Evolutionary conservation across 2,888 invertebrate species (phyloP).

Genomic region (Cheilosia grossa): DNA sequence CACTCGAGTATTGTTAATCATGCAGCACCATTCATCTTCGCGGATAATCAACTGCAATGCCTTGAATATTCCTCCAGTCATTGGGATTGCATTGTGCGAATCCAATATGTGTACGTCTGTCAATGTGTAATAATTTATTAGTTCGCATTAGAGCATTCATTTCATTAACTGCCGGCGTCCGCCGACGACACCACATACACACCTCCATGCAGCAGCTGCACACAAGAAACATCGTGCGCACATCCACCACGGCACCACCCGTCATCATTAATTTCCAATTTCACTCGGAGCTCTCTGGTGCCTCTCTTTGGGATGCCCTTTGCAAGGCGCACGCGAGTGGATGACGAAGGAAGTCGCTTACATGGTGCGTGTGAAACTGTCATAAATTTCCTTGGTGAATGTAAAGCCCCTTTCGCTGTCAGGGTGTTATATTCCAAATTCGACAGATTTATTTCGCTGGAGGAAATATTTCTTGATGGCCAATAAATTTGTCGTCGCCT

Average conservation of each 20-base stretch:
- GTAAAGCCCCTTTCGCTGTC: conserved; percentile 1
- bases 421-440: conserved; percentile 55
- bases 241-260: neutral
- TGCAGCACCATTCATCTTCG: conserved; percentile 53
- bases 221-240: conserved; percentile 4
- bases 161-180: conserved; percentile 44
- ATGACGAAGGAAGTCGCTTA: conserved; percentile 4
- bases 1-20: conserved; percentile 54
- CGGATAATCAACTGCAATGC: conserved; percentile 50
- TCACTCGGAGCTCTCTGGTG: conserved; percentile 9
- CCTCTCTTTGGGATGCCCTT: conserved; percentile 1
- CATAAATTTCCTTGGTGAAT: conserved; percentile 58
- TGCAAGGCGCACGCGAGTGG: neutral
- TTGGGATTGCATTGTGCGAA: neutral
- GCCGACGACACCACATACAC: conserved; percentile 3
- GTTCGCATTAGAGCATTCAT: conserved; percentile 47
- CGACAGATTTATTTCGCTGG: conserved; percentile 65
- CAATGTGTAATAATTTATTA: conserved; percentile 57
- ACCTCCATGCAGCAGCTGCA: neutral
- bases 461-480: conserved; percentile 68
- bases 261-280: conserved; percentile 66
- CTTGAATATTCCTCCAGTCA: neutral
- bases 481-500: conserved; percentile 71
- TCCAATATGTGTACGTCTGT: neutral
- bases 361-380: conserved; percentile 47